Evolutionary conservation across 2,113 vertebrate species (phyloP).

Genomic region (Callithrix jacchus): DNA sequence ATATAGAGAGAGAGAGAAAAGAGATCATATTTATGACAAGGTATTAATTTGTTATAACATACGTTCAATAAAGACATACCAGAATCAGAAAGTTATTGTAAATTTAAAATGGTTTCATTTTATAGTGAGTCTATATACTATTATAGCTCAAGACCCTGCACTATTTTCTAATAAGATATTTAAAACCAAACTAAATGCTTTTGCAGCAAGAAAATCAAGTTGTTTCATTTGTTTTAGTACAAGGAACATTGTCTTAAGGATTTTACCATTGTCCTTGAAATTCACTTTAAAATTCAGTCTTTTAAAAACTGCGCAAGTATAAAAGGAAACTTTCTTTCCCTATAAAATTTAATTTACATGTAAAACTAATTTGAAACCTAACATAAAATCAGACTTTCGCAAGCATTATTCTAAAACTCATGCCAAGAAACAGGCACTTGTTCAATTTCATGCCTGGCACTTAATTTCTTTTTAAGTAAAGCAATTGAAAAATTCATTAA

Average conservation of each 20-base stretch:
- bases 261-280: conserved; percentile 36
- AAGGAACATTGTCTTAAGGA: not conserved
- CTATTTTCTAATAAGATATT: conserved; percentile 16
- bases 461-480: conserved; percentile 49
- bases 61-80: not conserved
- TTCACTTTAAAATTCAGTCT: conserved; percentile 26
- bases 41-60: not conserved
- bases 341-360: conserved; percentile 18
- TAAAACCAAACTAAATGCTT: not conserved
- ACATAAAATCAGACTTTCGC: not conserved
- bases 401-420: conserved; percentile 12
- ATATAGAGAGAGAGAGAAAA: not conserved
- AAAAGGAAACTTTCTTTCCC: not conserved
- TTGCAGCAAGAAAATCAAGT: not conserved
- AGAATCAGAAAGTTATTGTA: not conserved
- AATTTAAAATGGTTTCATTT: conserved; percentile 9
- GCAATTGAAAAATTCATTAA: not conserved
- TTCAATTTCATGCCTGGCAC: not conserved
- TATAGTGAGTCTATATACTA: not conserved
- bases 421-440: not conserved
- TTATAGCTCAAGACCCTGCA: not conserved
- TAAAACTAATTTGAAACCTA: conserved; percentile 51
- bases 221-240: not conserved
- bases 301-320: not conserved
- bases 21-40: not conserved